Conservation (phyloP, 2,113 vertebrate genomes). For the Festucalex cinctus region DNA sequence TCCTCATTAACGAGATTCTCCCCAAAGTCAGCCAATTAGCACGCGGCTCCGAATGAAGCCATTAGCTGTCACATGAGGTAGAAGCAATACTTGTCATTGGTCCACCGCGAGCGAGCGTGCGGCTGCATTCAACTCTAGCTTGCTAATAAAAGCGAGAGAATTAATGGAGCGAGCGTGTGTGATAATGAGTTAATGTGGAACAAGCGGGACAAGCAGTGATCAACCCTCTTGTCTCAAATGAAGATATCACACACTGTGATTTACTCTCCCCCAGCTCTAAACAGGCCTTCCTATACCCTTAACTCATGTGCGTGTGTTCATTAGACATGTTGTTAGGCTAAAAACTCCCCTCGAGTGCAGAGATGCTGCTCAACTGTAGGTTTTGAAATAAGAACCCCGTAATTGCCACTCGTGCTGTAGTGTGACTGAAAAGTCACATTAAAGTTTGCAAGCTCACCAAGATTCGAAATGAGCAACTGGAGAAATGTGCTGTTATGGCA, state of each 20-base stretch:
- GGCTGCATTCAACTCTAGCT: constrained; percentile 66
- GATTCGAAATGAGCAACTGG: constrained; percentile 23
- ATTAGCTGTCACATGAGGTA: constrained; percentile 97
- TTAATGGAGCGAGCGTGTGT: constrained; percentile 92
- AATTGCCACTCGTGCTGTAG: constrained; percentile 21
- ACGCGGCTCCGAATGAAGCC: constrained; percentile 90
- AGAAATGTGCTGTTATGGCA: not conserved
- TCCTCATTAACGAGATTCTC: constrained; percentile 92
- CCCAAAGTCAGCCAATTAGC: constrained; percentile 96
- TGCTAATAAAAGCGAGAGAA: constrained; percentile 91
- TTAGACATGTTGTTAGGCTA: constrained; percentile 15
- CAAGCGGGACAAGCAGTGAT: constrained; percentile 82
- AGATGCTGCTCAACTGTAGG: constrained; percentile 17
- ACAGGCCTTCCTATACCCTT: constrained; percentile 46
- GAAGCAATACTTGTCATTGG: constrained; percentile 84
- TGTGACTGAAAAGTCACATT: constrained; percentile 17
- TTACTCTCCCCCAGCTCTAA: constrained; percentile 66
- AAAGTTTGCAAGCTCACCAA: constrained; percentile 1
- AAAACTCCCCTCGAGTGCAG: constrained; percentile 26
- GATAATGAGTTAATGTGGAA: constrained; percentile 98
- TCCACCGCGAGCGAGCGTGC: constrained; percentile 50
- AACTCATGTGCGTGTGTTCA: constrained; percentile 22
- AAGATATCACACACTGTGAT: constrained; percentile 84
- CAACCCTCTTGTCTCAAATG: constrained; percentile 79
- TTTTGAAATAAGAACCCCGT: constrained; percentile 22